phyloP scores from a whole-genome alignment of 2,113 vertebrate genomes.

The Thinocorus orbignyianus region DNA sequence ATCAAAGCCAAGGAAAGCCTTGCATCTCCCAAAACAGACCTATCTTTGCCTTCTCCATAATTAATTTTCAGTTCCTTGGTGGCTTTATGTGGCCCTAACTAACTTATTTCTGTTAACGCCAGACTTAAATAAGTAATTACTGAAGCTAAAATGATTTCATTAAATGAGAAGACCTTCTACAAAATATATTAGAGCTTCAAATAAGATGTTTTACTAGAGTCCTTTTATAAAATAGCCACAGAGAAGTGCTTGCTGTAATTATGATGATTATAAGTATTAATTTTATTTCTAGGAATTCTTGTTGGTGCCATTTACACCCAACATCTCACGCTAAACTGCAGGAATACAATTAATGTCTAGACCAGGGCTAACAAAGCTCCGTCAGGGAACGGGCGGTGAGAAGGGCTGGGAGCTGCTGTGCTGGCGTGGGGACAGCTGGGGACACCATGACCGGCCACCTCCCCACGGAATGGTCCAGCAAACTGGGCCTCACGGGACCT shows the following conservation, averaged over 20 bases:
- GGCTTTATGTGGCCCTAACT: background rate
- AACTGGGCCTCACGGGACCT: background rate
- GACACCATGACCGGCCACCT: background rate
- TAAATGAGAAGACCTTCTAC: constrained; percentile 32
- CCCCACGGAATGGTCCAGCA: background rate
- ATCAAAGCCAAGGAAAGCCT: background rate
- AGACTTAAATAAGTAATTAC: constrained; percentile 50
- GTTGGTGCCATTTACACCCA: background rate
- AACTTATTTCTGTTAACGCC: constrained; percentile 27
- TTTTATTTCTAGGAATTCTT: constrained; percentile 49
- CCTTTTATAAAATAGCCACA: constrained; percentile 44
- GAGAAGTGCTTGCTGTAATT: constrained; percentile 54
- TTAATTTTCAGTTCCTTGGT: background rate
- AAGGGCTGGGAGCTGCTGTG: rapidly evolving
- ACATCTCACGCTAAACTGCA: background rate
- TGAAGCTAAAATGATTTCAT: constrained; percentile 42
- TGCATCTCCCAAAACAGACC: background rate
- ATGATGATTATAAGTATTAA: constrained; percentile 38
- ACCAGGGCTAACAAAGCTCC: background rate
- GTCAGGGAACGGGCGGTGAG: background rate
- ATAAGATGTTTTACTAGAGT: constrained; percentile 49
- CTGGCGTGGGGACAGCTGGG: background rate
- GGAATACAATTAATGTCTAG: background rate
- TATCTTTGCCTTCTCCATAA: background rate
- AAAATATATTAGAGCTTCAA: constrained; percentile 60